Percentiles rank a stretch among this genome's conserved stretches.
These are phyloP conservation scores for Anadara kagoshimensis DNA, from an alignment of 1,140 invertebrate species.

Conservation along the genomic window DNA sequence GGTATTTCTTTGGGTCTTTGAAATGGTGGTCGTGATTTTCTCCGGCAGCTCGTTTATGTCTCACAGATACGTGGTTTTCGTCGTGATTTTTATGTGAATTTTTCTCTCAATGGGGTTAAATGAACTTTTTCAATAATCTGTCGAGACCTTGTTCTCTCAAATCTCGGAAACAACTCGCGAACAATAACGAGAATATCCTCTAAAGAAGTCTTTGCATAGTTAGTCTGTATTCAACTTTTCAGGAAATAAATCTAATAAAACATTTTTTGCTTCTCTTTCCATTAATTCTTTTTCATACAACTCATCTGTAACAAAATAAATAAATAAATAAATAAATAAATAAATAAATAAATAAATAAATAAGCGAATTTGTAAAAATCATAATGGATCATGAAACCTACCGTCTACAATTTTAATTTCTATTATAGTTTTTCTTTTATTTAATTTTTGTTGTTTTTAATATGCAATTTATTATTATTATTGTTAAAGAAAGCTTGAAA, in stretches of 20 bases:
- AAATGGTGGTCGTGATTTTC: conserved; percentile 50
- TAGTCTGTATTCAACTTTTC: conserved; percentile 51
- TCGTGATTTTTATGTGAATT: conserved; percentile 7
- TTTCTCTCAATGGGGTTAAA: too few relatives aligned
- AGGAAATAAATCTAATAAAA: conserved; percentile 57
- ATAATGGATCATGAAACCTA: too few relatives aligned
- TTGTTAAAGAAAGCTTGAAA: too few relatives aligned
- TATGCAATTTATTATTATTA: too few relatives aligned
- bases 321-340: too few relatives aligned
- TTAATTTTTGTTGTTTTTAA: too few relatives aligned
- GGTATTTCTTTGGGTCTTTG: conserved; percentile 36
- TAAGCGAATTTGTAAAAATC: too few relatives aligned
- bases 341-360: too few relatives aligned
- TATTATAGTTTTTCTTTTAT: too few relatives aligned
- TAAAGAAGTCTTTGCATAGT: conserved; percentile 41
- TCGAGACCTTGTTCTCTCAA: conserved; percentile 10
- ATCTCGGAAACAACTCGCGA: conserved; percentile 38
- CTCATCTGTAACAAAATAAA: conserved; percentile 67
- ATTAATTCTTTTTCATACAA: conserved; percentile 54
- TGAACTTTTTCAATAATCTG: too few relatives aligned
- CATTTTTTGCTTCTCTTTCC: conserved; percentile 51
- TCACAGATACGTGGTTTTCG: conserved; percentile 30
- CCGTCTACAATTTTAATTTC: too few relatives aligned
- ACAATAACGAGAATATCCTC: conserved; percentile 49
- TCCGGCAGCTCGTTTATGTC: conserved; percentile 42